Base-by-base conservation (phyloP, 2,888 invertebrate genomes). In the Pocota personata region DNA sequence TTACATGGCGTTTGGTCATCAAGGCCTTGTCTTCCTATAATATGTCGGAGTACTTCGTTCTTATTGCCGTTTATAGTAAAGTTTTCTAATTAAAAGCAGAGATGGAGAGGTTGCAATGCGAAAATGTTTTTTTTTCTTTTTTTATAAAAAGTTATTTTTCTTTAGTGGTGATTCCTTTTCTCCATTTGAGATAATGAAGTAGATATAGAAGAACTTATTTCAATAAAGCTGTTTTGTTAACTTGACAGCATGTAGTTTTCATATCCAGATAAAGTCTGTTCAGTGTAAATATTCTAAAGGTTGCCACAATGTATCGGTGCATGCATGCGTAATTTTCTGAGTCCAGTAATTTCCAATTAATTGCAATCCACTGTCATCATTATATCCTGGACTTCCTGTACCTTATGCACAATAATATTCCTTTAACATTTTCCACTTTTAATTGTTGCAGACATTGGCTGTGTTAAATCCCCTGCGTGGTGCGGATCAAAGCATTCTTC, bases 401-500 rank as follows among this genome's bases (percentile, higher is more conserved):
- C 40, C 1, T 40, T 40, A 16, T 35, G 35, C 35, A 24, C 24
- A 24, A 24, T 4, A 35, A 35, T 10, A 35, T 8, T 16, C 16
- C 8, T 27, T 52, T n/a, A 32, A 55, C 16, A 30, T 14, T 8
- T 55, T 40, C 12, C 12, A 57, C 16, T 10, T 55, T 75, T 52
- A 19, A 50, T 72, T 35, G 6, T 89, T 90, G 12, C 91, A 94
- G 93, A 96, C 96, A 3, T 89, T 95, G 80, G 94, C 95, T 7
- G 96, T 96, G n/a, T 90, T 96, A 88, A 96, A 96, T 92, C 96
- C 96, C 1, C 92, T 95, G 87, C 93, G 94, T 40, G 93, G 92
- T 72, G 93, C 94, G 1, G 94, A 95, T 87, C 93, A 94, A 66
- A 92, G 91, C 66, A 94, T 95, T 87, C 92, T 94, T 43, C 94